Conservation (phyloP, 2,888 invertebrate species). For the Mimas tiliae region DNA sequence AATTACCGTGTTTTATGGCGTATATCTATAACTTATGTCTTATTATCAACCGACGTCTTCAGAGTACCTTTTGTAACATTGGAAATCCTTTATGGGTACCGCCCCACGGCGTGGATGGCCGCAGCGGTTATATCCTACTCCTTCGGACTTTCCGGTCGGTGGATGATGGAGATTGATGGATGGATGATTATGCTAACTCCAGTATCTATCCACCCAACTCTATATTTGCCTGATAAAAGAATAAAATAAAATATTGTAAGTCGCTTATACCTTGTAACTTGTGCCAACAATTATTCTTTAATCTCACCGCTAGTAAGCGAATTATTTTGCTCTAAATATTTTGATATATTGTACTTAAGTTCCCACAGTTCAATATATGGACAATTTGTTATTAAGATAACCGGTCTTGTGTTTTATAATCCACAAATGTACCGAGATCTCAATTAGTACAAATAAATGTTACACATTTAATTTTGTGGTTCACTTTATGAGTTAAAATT, state of each 20-base stretch:
- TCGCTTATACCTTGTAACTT: neutral
- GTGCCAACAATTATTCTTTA: conserved; percentile 38
- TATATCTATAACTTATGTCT: too few relatives aligned
- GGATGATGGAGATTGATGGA: too few relatives aligned
- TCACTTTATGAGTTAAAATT: conserved; percentile 16
- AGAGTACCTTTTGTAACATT: too few relatives aligned
- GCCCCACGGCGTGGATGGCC: too few relatives aligned
- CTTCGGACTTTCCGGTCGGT: too few relatives aligned
- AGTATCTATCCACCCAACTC: too few relatives aligned
- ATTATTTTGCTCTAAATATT: conserved; percentile 52
- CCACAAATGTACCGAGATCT: conserved; percentile 9
- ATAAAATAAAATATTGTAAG: neutral
- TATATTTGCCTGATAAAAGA: too few relatives aligned
- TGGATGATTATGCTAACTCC: too few relatives aligned
- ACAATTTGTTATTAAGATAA: conserved; percentile 9
- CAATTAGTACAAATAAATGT: conserved; percentile 7
- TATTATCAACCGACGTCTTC: too few relatives aligned
- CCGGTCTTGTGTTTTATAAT: conserved; percentile 7
- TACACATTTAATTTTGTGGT: neutral
- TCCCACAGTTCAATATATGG: conserved; percentile 37
- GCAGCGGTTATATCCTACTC: too few relatives aligned
- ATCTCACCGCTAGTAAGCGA: conserved; percentile 51
- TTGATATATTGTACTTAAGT: conserved; percentile 38
- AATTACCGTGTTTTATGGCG: too few relatives aligned
- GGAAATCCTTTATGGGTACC: too few relatives aligned